Evolutionary conservation across 2,797 vertebrate species (phyloP), one percentile per base, ranked within the genome.

Genomic region (Sebastes trivittatus): DNA sequence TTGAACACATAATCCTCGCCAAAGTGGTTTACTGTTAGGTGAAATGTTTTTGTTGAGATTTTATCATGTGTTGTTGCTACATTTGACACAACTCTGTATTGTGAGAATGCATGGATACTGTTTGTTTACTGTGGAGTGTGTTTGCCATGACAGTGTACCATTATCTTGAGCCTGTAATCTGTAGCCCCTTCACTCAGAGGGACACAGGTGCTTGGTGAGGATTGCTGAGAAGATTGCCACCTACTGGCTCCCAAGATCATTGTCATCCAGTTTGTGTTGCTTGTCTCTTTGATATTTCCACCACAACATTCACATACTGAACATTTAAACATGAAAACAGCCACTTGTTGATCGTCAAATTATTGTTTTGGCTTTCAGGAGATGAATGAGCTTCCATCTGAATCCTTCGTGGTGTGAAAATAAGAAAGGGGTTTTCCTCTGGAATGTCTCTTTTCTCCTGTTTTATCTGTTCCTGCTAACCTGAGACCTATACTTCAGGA

Each of bases 201-300:
- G 67, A 72, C 38, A 61, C 81, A 83, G 84, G 84, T 87, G 80
- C 38, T 67, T 59, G 9, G n/a, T 9, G 72, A 58, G 81, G 74
- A 18, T 25, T 63, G 67, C 71, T 89, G 77, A 82, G 58, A 82
- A 90, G 86, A 88, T 87, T 89, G 88, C 88, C 91, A 82, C 77
- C 90, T 89, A 82, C 88, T 93, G 87, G 91, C 74, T 78, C 58
- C 46, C 46, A 69, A 46, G 3, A 42, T 85, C 69, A 87, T 16
- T 84, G 58, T 67, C 72, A 68, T 36, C 62, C 16, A 34, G 9
- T 52, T 52, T 42, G 25, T 64, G 27, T 22, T 42, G 25, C 13
- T 34, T 25, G 11, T 42, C 13, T 66, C 18, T 38, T 13, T 60
- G 14, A 23, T 72, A 75, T 59, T 29, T 29, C 11, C 54, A 30